phyloP scores from a whole-genome alignment of 2,797 vertebrate species.

The Gallinago stenura region DNA sequence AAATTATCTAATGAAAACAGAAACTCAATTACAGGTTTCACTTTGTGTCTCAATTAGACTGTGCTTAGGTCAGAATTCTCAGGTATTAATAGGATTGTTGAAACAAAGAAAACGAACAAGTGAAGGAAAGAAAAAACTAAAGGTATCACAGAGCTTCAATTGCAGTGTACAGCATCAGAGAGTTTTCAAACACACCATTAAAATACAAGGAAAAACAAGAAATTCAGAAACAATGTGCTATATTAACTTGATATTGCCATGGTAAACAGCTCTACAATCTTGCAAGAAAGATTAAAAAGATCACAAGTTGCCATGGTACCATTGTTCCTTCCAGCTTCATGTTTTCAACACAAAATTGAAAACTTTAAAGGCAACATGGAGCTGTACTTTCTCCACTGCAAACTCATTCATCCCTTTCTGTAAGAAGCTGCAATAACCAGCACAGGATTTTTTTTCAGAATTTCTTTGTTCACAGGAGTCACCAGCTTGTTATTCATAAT shows the following conservation, averaged over 20 bases:
- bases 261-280: constrained; percentile 38
- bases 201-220: constrained; percentile 16
- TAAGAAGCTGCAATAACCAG: not conserved
- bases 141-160: not conserved
- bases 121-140: not conserved
- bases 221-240: not conserved
- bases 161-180: not conserved
- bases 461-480: constrained; percentile 1
- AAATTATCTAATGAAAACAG: constrained; percentile 26
- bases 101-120: not conserved
- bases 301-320: constrained; percentile 51
- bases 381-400: not conserved
- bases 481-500: not conserved
- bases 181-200: constrained; percentile 14
- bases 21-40: not conserved
- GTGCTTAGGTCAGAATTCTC: not conserved
- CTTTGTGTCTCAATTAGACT: not conserved
- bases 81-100: not conserved
- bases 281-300: constrained; percentile 31
- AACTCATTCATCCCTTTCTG: constrained; percentile 4
- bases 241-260: constrained; percentile 34
- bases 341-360: constrained; percentile 24
- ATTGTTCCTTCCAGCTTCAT: constrained; percentile 34
- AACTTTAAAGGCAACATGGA: not conserved
- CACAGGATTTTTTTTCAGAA: not conserved